A percentile compares a stretch with the other conserved stretches of the same genome.
These are phyloP conservation scores for Bombus picipes DNA, from an alignment of 1,140 invertebrate species.

Conservation along the genomic window DNA sequence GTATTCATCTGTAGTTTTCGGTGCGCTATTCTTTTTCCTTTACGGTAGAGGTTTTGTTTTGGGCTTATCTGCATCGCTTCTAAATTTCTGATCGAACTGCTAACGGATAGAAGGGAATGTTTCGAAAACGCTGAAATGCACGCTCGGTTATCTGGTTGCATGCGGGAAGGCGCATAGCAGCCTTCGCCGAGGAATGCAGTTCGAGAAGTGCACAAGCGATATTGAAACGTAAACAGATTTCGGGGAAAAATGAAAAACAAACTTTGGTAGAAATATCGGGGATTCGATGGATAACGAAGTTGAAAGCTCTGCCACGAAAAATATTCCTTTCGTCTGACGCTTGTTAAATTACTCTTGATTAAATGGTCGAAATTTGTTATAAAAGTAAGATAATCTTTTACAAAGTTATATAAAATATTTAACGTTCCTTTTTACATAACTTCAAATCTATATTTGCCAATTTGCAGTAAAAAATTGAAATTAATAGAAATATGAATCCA, in stretches of 20 bases:
- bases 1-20: not conserved
- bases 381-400: no score
- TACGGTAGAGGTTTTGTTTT: not conserved
- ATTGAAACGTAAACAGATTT: conserved; percentile 13
- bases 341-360: no score
- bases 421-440: not conserved
- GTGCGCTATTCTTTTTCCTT: no score
- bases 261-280: not conserved
- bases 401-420: no score
- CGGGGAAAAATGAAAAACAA: not conserved
- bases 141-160: conserved; percentile 50
- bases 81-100: not conserved
- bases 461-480: not conserved
- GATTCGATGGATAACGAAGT: not conserved
- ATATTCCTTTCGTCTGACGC: no score
- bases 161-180: conserved; percentile 34
- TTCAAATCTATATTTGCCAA: not conserved
- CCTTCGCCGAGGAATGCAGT: conserved; percentile 15
- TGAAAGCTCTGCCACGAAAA: no score
- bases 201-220: not conserved
- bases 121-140: conserved; percentile 1
- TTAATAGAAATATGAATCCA: not conserved
- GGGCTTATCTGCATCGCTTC: not conserved
- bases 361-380: no score
- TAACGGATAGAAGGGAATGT: not conserved